These are phyloP conservation scores for Microctonus hyperodae DNA, from an alignment of 2,888 invertebrate genomes.

Conservation along the genomic window DNA sequence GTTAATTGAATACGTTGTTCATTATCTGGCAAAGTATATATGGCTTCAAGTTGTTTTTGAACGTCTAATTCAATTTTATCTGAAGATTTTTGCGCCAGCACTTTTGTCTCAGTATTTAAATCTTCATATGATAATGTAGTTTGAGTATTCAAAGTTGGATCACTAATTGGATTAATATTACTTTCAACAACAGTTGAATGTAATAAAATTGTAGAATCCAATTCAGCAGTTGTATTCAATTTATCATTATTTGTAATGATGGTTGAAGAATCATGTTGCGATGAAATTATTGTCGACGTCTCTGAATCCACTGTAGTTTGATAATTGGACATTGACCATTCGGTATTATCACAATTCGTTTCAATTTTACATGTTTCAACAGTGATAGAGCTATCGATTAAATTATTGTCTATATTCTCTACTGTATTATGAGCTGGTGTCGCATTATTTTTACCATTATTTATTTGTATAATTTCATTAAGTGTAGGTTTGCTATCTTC, in stretches of 20 bases:
- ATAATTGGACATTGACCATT: background rate
- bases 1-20: conserved; percentile 45
- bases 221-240: background rate
- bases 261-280: background rate
- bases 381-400: background rate
- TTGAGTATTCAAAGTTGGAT: background rate
- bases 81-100: conserved; percentile 30
- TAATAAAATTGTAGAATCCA: background rate
- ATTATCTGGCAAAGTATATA: conserved; percentile 39
- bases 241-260: background rate
- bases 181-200: background rate
- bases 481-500: background rate
- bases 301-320: conserved; percentile 30
- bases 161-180: background rate
- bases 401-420: background rate
- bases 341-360: conserved; percentile 29
- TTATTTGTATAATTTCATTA: conserved; percentile 15
- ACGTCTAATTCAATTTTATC: conserved; percentile 46
- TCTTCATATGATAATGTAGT: background rate
- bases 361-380: conserved; percentile 5
- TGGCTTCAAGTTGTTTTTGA: conserved; percentile 42
- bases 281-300: conserved; percentile 40
- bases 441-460: background rate
- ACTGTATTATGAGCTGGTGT: background rate
- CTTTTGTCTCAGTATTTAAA: background rate